phyloP scores from a whole-genome alignment of 2,888 invertebrate species.

The Opisthograptis luteolata region DNA sequence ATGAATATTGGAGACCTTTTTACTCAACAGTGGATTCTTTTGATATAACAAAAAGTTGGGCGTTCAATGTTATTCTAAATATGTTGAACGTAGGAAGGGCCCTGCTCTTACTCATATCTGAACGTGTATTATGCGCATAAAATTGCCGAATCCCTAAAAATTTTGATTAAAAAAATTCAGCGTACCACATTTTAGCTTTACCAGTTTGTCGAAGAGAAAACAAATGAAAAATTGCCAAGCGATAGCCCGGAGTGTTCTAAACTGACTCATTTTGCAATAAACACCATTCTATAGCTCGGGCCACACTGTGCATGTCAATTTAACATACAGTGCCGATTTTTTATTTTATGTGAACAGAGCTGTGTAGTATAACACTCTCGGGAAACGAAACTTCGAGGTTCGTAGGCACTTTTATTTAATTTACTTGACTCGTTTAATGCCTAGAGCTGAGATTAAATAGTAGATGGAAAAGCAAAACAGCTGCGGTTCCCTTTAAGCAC shows the following conservation, averaged over 20 bases:
- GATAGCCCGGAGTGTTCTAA: background rate
- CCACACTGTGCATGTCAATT: background rate
- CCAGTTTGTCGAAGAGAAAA: background rate
- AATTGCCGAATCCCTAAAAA: conserved; percentile 7
- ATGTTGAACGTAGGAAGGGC: background rate
- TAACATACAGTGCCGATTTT: background rate
- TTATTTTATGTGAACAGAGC: background rate
- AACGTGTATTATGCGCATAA: conserved; percentile 23
- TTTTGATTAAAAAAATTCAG: conserved; percentile 3
- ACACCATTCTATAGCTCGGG: background rate
- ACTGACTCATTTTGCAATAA: background rate
- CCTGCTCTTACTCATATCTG: conserved; percentile 1
- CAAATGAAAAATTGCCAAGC: too few species aligned
- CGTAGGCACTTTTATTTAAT: conserved; percentile 19
- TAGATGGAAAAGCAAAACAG: conserved; percentile 43
- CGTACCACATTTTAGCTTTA: background rate
- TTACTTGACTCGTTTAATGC: conserved; percentile 47
- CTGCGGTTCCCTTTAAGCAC: conserved; percentile 43
- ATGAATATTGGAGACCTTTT: background rate
- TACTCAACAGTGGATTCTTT: background rate
- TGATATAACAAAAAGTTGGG: background rate
- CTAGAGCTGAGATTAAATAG: too few species aligned
- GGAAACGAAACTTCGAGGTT: conserved; percentile 2
- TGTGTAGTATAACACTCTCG: background rate
- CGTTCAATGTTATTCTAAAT: conserved; percentile 3